phyloP scores from a whole-genome alignment of 1,140 invertebrate genomes.

The Chionoecetes opilio region DNA sequence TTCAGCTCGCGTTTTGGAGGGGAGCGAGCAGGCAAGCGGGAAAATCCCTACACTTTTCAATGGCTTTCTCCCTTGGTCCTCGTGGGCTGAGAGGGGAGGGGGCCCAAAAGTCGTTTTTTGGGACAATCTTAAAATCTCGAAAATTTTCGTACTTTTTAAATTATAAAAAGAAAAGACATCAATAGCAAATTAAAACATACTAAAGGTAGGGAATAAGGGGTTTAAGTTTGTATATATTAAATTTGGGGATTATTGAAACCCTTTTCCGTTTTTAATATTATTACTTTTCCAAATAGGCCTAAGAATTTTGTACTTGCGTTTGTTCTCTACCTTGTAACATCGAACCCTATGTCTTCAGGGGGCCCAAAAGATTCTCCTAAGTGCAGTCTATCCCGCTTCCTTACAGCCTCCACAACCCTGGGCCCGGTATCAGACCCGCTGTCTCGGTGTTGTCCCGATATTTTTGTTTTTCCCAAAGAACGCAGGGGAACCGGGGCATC shows the following conservation, averaged over 20 bases:
- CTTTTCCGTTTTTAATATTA: too few species aligned
- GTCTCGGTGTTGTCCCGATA: not conserved
- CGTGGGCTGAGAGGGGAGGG: not conserved
- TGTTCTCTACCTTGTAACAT: not conserved
- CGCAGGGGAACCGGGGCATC: not conserved
- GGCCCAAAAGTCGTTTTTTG: not conserved
- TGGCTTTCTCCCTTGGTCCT: not conserved
- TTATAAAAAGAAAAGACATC: too few species aligned
- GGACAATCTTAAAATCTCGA: not conserved
- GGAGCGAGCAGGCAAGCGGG: conserved; percentile 10
- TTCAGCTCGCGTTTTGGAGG: not conserved
- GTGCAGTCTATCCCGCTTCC: not conserved
- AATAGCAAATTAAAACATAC: too few species aligned
- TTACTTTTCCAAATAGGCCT: too few species aligned
- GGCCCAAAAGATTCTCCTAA: not conserved
- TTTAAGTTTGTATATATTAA: too few species aligned
- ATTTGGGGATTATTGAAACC: too few species aligned
- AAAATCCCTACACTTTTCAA: conserved; percentile 20
- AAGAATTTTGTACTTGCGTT: too few species aligned
- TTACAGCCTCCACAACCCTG: not conserved
- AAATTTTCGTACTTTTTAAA: too few species aligned
- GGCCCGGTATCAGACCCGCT: too few species aligned
- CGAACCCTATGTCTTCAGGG: not conserved
- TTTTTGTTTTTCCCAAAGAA: not conserved
- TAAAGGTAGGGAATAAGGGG: too few species aligned